Base-by-base conservation (phyloP, 2,113 vertebrate species). In the Paralichthys olivaceus region DNA sequence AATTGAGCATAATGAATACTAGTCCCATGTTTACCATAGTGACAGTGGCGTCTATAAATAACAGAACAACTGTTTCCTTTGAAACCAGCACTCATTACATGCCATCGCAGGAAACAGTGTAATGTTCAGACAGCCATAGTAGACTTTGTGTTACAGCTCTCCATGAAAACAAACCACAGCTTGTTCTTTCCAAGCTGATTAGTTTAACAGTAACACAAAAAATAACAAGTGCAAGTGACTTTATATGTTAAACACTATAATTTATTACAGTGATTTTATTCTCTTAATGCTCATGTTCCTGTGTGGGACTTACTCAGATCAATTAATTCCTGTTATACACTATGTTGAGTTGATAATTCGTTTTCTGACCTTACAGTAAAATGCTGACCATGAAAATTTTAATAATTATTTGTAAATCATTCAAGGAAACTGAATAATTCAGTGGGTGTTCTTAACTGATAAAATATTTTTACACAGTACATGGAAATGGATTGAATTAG, bases 21-120 rank as follows among this genome's bases (percentile, higher is more conserved):
- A 58, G 68, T 63, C 71, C 40, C 45, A 1, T 65, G 71, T 72
- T 87, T 79, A 67, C 40, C 32, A 55, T 67, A 69, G 81, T 47
- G 65, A 85, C 45, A 68, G 63, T 47, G 22, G 56, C 75, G 54
- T 77, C 86, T 89, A 80, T 82, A 84, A 85, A 76, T 84, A 79
- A 81, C 76, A 67, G 43, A 75, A 72, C 65, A 88, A 85, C 77
- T 86, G 83, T 63, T 82, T 72, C 72, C 76, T 34, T 32, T 37
- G 70, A 64, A 63, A 56, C 59, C 75, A 14, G 77, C 43, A 26
- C 34, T 85, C 72, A 77, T 76, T 75, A 67, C 69, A 77, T 37
- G 66, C 61, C 79, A 71, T 12, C 14, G 68, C 45, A 11, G 79
- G 70, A 56, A 32, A 63, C 2, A 15, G 29, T 29, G 47, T 54